phyloP scores from a whole-genome alignment of 2,113 vertebrate species.

The Mus spicilegus region DNA sequence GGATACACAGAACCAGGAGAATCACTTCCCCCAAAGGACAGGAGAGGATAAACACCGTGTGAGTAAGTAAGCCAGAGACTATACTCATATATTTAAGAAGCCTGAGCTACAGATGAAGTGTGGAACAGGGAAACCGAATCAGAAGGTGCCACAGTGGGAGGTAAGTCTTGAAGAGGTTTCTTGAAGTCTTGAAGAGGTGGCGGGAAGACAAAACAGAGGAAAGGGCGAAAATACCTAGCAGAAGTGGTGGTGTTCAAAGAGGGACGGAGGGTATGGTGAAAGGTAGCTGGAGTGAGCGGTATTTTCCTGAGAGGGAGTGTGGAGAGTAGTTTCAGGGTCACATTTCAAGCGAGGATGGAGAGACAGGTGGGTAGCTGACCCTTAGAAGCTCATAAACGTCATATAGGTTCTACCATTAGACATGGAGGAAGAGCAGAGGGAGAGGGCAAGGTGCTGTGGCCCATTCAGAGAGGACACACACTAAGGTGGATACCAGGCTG shows the following conservation, averaged over 20 bases:
- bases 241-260: neutral
- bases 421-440: neutral
- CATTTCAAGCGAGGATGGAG: neutral
- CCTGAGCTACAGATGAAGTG: neutral
- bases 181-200: too few species aligned
- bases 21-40: conserved; percentile 35
- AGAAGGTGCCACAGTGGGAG: neutral
- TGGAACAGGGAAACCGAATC: neutral
- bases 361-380: neutral
- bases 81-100: conserved; percentile 1
- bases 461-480: neutral
- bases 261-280: neutral
- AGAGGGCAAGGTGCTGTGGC: neutral
- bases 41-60: neutral
- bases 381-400: neutral
- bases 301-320: neutral
- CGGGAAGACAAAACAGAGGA: neutral
- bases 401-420: neutral
- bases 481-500: neutral
- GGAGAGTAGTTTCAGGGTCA: neutral
- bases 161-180: conserved; percentile 16
- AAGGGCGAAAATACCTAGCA: neutral
- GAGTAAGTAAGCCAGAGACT: neutral
- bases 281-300: neutral
- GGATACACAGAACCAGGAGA: neutral